These are phyloP conservation scores for Streptopelia turtur DNA, from an alignment of 2,797 vertebrate genomes.

Conservation along the genomic window DNA sequence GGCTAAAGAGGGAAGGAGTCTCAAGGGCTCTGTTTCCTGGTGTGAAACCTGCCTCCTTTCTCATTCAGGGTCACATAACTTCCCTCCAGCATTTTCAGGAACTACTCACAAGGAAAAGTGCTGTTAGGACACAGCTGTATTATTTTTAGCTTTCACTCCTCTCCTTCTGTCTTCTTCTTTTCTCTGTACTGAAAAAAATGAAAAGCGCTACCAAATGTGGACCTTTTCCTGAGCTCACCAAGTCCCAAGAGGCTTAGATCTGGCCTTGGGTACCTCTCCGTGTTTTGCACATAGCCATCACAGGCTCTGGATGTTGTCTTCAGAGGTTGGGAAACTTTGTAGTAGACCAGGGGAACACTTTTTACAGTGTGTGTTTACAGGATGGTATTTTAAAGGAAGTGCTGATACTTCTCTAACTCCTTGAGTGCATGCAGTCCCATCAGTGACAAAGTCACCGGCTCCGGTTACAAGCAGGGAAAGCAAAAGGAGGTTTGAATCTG, in stretches of 20 bases:
- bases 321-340: background rate
- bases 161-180: background rate
- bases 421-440: background rate
- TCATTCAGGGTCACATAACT: background rate
- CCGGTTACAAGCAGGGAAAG: background rate
- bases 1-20: background rate
- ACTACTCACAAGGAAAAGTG: slow-evolving; percentile 16
- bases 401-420: background rate
- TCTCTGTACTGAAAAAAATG: background rate
- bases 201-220: background rate
- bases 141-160: slow-evolving; percentile 3
- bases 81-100: background rate
- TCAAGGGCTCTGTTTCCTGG: background rate
- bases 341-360: background rate
- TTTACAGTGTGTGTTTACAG: background rate
- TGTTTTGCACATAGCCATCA: background rate
- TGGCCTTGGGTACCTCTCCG: background rate
- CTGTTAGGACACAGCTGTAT: background rate
- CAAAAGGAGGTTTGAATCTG: background rate
- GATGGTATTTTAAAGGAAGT: background rate
- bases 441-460: background rate
- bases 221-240: background rate
- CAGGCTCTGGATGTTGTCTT: background rate
- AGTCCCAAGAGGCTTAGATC: background rate
- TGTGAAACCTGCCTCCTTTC: background rate